phyloP scores from a whole-genome alignment of 2,113 vertebrate species.

The Amia ocellicauda region DNA sequence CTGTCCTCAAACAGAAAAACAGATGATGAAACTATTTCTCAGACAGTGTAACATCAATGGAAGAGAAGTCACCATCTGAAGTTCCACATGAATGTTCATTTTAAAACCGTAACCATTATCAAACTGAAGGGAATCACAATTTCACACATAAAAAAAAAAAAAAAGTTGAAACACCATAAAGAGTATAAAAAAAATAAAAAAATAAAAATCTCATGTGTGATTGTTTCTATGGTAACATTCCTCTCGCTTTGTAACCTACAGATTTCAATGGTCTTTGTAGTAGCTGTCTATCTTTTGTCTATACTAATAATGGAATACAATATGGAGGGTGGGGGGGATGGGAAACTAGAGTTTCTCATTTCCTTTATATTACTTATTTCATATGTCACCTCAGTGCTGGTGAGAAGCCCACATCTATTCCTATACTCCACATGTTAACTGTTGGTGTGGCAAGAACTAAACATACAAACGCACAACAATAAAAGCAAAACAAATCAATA shows the following conservation, averaged over 20 bases:
- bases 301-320: slow-evolving; percentile 57
- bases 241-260: slow-evolving; percentile 47
- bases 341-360: slow-evolving; percentile 61
- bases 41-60: too few relatives aligned
- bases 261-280: slow-evolving; percentile 46
- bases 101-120: too few relatives aligned
- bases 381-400: slow-evolving; percentile 31
- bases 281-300: slow-evolving; percentile 52
- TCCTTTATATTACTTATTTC: slow-evolving; percentile 60
- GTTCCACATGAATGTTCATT: too few relatives aligned
- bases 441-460: too few relatives aligned
- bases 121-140: too few relatives aligned
- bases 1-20: too few relatives aligned
- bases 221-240: slow-evolving; percentile 70
- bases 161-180: too few relatives aligned
- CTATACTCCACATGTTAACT: slow-evolving; percentile 56
- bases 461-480: slow-evolving; percentile 58
- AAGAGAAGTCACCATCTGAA: too few relatives aligned
- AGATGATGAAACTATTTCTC: too few relatives aligned
- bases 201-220: slow-evolving; percentile 53
- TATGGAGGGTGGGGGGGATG: slow-evolving; percentile 48
- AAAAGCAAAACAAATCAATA: slow-evolving; percentile 44
- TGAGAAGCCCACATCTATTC: slow-evolving; percentile 37
- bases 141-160: too few relatives aligned
- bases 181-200: slow-evolving; percentile 32